Evolutionary conservation across 2,113 vertebrate species (phyloP).

Genomic region (Oncorhynchus kisutch): DNA sequence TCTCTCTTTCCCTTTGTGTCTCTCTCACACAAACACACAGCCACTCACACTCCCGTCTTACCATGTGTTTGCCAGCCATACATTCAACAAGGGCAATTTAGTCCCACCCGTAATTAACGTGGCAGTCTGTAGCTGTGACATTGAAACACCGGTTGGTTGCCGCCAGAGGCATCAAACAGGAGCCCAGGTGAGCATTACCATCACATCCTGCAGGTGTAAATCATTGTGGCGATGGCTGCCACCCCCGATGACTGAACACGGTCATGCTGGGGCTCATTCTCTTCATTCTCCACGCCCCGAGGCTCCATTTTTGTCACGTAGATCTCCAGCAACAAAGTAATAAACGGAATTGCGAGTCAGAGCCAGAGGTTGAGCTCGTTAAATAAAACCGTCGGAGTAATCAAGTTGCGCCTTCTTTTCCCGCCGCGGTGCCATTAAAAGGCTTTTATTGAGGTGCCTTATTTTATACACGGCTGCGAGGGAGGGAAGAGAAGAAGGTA

Average conservation of each 20-base stretch:
- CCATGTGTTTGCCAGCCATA: slow-evolving; percentile 41
- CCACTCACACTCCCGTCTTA: slow-evolving; percentile 37
- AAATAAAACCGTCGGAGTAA: slow-evolving; percentile 67
- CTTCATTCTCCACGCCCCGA: slow-evolving; percentile 25
- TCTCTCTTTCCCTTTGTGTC: slow-evolving; percentile 13
- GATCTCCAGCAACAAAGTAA: slow-evolving; percentile 63
- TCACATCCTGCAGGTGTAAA: slow-evolving; percentile 37
- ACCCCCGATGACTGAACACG: slow-evolving; percentile 15
- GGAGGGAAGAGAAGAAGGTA: background rate
- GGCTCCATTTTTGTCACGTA: slow-evolving; percentile 54
- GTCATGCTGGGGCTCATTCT: background rate
- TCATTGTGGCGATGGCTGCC: slow-evolving; percentile 32
- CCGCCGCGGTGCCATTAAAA: slow-evolving; percentile 41
- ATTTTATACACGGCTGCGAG: slow-evolving; percentile 63
- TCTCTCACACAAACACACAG: background rate
- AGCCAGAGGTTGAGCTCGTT: slow-evolving; percentile 68
- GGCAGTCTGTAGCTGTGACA: slow-evolving; percentile 33
- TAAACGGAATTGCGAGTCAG: slow-evolving; percentile 47
- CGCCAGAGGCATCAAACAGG: slow-evolving; percentile 5
- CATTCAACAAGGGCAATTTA: slow-evolving; percentile 53
- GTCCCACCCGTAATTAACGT: slow-evolving; percentile 61
- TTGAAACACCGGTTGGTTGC: slow-evolving; percentile 37
- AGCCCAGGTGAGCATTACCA: slow-evolving; percentile 28
- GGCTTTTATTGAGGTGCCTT: slow-evolving; percentile 58
- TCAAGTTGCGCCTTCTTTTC: slow-evolving; percentile 45